Conservation (phyloP, 1,140 invertebrate species). For the Homarus americanus region DNA sequence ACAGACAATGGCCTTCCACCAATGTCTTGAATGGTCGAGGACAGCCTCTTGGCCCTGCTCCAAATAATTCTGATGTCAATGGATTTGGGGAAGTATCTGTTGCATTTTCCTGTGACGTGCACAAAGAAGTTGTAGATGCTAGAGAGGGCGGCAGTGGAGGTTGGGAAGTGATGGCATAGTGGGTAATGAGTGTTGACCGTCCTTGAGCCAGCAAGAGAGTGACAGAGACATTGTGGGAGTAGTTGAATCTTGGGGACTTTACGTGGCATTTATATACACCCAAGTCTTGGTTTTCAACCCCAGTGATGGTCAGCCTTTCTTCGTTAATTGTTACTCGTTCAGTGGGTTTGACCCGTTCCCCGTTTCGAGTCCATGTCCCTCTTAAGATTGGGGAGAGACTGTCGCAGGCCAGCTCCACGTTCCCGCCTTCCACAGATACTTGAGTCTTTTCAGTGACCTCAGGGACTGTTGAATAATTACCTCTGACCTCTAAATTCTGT, state of each 20-base stretch:
- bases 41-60: neutral
- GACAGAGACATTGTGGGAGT: constrained; percentile 27
- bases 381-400: constrained; percentile 37
- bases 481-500: neutral
- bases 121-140: neutral
- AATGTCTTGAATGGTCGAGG: constrained; percentile 14
- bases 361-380: constrained; percentile 30
- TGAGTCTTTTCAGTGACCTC: constrained; percentile 8
- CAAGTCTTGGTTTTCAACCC: neutral
- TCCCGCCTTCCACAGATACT: constrained; percentile 24
- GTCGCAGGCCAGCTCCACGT: constrained; percentile 20
- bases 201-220: constrained; percentile 51
- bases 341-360: neutral
- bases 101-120: neutral
- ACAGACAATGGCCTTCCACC: constrained; percentile 30
- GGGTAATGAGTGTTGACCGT: constrained; percentile 44
- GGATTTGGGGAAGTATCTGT: neutral
- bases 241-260: constrained; percentile 27
- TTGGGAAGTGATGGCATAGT: constrained; percentile 45
- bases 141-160: neutral
- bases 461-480: constrained; percentile 18
- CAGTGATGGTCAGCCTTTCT: constrained; percentile 8
- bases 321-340: constrained; percentile 11
- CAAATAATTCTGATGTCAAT: neutral
- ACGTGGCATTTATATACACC: constrained; percentile 39